Conservation (phyloP, 2,888 invertebrate genomes). For the Zootermopsis nevadensis region DNA sequence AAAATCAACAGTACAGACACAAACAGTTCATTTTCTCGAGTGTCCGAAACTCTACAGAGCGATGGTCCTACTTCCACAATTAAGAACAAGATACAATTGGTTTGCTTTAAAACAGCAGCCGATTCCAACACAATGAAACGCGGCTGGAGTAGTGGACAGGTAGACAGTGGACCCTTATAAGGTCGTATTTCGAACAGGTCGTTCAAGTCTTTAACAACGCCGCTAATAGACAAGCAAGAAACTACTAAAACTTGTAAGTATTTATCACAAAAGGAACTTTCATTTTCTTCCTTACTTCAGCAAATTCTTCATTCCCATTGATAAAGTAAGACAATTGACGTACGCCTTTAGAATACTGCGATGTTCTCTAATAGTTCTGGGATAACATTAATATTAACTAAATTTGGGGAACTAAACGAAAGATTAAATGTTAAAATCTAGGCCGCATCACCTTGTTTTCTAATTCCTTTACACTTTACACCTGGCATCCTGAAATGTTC, state of each 20-base stretch:
- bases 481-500: too few species aligned
- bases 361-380: neutral
- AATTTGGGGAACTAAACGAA: neutral
- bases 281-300: constrained; percentile 18
- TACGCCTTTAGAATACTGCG: neutral
- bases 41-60: neutral
- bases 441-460: too few species aligned
- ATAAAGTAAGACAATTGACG: neutral
- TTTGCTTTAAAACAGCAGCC: neutral
- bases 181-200: neutral
- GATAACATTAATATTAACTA: neutral
- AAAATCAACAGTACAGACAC: neutral
- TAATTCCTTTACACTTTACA: too few species aligned
- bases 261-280: constrained; percentile 20
- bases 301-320: neutral
- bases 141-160: neutral
- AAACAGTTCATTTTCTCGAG: neutral
- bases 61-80: neutral
- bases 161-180: constrained; percentile 13
- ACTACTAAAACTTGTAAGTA: neutral
- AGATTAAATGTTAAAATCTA: neutral
- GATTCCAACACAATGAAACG: neutral
- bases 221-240: constrained; percentile 11
- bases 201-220: neutral
- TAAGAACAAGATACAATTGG: constrained; percentile 8